These are phyloP conservation scores for Diglossa cyanea DNA, from an alignment of 2,797 vertebrate species.

Conservation along the genomic window DNA sequence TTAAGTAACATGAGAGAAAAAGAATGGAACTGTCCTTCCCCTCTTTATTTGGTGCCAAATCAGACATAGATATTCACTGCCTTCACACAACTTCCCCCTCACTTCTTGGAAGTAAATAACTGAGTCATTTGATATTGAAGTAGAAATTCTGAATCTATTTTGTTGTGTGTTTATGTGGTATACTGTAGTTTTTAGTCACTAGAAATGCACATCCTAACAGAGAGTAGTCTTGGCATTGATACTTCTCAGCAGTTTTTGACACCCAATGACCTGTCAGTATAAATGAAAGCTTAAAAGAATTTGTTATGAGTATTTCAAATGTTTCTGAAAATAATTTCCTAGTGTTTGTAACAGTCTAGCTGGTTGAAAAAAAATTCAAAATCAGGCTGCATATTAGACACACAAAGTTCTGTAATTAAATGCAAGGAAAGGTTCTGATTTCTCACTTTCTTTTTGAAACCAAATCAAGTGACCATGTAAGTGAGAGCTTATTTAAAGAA, in stretches of 20 bases:
- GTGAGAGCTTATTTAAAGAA: neutral
- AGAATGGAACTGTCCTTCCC: neutral
- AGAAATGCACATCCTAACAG: neutral
- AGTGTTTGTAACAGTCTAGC: neutral
- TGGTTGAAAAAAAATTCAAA: neutral
- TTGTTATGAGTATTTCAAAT: neutral
- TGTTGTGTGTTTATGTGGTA: neutral
- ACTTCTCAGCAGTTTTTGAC: neutral
- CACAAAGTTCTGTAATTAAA: neutral
- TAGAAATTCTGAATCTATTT: neutral
- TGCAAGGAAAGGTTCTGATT: neutral
- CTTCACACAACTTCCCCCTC: neutral
- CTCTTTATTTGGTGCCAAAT: neutral
- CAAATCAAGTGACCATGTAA: neutral
- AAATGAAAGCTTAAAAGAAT: neutral
- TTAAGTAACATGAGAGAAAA: neutral
- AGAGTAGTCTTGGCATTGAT: neutral
- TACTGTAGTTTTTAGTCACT: neutral
- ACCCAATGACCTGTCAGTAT: fast-evolving
- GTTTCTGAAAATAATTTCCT: neutral
- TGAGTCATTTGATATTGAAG: neutral
- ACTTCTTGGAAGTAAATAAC: neutral
- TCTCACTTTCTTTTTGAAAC: neutral
- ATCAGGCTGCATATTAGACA: neutral
- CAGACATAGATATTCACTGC: neutral